Percentiles rank a stretch among this genome's conserved stretches.
Evolutionary conservation across 2,113 vertebrate species (phyloP).

Genomic region (Numenius arquata): DNA sequence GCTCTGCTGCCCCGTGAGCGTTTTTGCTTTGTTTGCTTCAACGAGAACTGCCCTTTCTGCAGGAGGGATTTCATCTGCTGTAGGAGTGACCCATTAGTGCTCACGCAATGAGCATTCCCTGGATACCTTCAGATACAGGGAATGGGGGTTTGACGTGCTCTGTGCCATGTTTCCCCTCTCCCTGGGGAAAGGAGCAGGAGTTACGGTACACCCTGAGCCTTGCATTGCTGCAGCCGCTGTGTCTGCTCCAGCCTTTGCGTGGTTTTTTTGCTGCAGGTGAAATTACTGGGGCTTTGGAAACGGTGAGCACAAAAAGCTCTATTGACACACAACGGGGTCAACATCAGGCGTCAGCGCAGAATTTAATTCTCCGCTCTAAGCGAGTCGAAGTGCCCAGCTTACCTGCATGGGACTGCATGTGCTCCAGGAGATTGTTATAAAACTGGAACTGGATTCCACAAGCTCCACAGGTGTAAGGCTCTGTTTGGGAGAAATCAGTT

Average conservation of each 20-base stretch:
- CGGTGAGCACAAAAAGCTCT: neutral
- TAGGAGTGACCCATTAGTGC: neutral
- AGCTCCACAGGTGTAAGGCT: slow-evolving; percentile 97
- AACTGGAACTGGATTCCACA: slow-evolving; percentile 99
- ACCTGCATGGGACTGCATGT: slow-evolving; percentile 99
- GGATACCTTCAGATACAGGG: neutral
- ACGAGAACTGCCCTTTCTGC: neutral
- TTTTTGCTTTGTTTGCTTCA: neutral
- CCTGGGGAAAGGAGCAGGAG: neutral
- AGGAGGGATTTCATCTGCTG: neutral
- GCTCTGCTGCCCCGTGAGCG: neutral
- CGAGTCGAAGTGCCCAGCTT: slow-evolving; percentile 60
- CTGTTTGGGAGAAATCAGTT: slow-evolving; percentile 84
- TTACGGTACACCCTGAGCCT: neutral
- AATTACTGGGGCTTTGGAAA: slow-evolving; percentile 25
- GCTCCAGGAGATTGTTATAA: slow-evolving; percentile 99
- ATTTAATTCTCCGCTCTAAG: slow-evolving; percentile 17
- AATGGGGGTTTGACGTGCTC: neutral
- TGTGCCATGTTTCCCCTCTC: neutral
- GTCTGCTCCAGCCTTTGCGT: neutral
- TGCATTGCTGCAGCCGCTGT: neutral
- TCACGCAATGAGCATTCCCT: neutral
- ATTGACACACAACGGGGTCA: neutral
- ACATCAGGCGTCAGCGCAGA: slow-evolving; percentile 27
- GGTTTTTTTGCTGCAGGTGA: neutral